Conservation (phyloP, 1,140 invertebrate genomes). For the Gryllus bimaculatus region DNA sequence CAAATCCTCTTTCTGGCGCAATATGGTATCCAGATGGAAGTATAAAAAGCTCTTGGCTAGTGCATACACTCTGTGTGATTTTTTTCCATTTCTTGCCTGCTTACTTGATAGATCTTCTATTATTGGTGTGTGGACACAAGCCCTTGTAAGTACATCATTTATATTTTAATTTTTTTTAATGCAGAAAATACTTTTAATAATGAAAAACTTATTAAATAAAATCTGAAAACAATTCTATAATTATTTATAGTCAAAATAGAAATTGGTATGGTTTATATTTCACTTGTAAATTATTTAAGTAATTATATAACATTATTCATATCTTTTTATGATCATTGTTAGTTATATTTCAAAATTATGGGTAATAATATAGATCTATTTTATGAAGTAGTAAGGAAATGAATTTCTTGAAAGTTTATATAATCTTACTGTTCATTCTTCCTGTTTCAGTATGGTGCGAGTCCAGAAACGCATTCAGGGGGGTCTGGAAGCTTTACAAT, state of each 20-base stretch:
- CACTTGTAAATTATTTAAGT: no score
- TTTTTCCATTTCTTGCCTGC: conserved; percentile 80
- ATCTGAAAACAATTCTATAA: no score
- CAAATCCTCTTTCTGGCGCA: conserved; percentile 57
- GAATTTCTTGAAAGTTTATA: not conserved
- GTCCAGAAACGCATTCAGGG: conserved; percentile 52
- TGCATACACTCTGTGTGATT: conserved; percentile 64
- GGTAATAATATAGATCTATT: no score
- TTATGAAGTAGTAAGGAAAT: not conserved
- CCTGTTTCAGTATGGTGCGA: conserved; percentile 46
- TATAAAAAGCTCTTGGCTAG: conserved; percentile 58
- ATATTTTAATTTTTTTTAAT: no score
- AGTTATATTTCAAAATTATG: no score
- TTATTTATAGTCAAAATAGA: no score
- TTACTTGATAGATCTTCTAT: conserved; percentile 74
- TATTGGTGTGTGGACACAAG: conserved; percentile 68
- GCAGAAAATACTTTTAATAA: no score
- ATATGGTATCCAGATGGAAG: conserved; percentile 76
- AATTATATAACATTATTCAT: no score
- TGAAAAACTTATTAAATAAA: no score
- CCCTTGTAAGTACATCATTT: conserved; percentile 57
- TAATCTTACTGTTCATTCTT: not conserved
- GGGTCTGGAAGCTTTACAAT: conserved; percentile 60
- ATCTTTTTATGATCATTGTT: no score
- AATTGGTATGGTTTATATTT: no score